Percentiles rank a stretch among this genome's conserved stretches.
phyloP scores from a whole-genome alignment of 2,797 vertebrate genomes.

The Danio choprae region DNA sequence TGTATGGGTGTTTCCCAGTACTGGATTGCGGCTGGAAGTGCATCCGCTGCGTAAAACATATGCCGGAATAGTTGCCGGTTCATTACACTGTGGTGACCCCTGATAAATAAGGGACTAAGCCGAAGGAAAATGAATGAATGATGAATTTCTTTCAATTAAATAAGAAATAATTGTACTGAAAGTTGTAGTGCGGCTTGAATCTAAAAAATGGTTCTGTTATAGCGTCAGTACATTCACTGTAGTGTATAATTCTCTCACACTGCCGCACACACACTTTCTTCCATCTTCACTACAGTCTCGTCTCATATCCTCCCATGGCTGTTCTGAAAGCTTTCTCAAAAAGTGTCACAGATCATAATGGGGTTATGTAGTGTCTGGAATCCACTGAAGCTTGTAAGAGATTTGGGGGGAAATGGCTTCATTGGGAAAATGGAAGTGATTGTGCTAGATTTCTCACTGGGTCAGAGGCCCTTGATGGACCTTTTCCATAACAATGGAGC shows the following conservation, averaged over 20 bases:
- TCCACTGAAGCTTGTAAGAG: slow-evolving; percentile 13
- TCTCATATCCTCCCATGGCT: slow-evolving; percentile 53
- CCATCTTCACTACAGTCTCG: not conserved
- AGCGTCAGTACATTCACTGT: not conserved
- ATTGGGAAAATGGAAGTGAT: slow-evolving; percentile 41
- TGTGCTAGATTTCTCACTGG: slow-evolving; percentile 22
- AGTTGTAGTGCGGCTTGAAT: not conserved
- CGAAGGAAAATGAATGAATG: no score
- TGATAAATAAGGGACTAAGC: no score
- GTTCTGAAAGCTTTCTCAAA: slow-evolving; percentile 27
- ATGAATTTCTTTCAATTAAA: no score
- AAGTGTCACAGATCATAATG: slow-evolving; percentile 26
- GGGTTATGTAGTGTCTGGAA: slow-evolving; percentile 26
- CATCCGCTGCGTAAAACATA: no score
- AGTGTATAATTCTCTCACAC: not conserved
- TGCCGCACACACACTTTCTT: not conserved
- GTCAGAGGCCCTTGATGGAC: slow-evolving; percentile 38
- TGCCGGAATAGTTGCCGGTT: no score
- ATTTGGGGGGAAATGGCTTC: slow-evolving; percentile 30
- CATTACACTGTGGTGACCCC: no score
- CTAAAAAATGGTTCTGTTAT: not conserved
- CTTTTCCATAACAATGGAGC: slow-evolving; percentile 48
- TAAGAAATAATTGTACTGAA: no score
- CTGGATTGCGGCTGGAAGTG: no score
- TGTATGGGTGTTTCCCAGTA: no score